A percentile compares a stretch with the other conserved stretches of the same genome.
Evolutionary conservation across 2,113 vertebrate genomes (phyloP).

Genomic region (Saguinus midas): DNA sequence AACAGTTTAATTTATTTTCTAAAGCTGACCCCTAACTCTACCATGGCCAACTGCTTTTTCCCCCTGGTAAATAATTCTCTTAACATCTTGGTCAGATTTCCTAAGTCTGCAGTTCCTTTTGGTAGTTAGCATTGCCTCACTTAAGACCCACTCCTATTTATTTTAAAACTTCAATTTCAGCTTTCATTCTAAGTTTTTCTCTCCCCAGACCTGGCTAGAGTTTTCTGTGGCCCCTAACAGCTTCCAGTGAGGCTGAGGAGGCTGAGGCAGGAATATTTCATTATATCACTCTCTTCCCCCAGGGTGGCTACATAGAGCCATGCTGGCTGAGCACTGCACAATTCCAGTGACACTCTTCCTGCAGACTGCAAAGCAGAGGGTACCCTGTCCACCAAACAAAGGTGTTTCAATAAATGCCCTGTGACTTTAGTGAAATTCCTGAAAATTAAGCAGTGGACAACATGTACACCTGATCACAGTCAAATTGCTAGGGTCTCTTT

Average conservation of each 20-base stretch:
- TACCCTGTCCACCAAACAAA: not conserved
- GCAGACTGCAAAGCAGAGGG: not conserved
- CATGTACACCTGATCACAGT: not conserved
- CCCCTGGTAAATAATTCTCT: not conserved
- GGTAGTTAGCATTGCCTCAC: not conserved
- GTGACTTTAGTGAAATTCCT: not conserved
- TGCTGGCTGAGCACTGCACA: not conserved
- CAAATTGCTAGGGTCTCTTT: not conserved
- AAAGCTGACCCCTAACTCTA: not conserved
- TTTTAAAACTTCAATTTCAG: constrained; percentile 26
- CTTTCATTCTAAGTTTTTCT: not conserved
- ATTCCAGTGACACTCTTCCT: not conserved
- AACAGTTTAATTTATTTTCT: not conserved
- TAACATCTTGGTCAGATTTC: not conserved
- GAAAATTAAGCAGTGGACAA: not conserved
- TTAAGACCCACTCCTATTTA: not conserved
- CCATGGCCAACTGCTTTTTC: not conserved
- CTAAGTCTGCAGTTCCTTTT: not conserved
- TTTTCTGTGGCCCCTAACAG: not conserved
- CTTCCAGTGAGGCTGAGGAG: not conserved
- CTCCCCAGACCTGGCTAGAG: not conserved
- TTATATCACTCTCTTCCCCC: not conserved
- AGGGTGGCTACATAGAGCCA: not conserved
- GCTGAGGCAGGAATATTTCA: not conserved
- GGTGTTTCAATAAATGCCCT: not conserved